Evolutionary conservation across 1,140 invertebrate genomes (phyloP).

Genomic region (Leptoteleia sp.): DNA sequence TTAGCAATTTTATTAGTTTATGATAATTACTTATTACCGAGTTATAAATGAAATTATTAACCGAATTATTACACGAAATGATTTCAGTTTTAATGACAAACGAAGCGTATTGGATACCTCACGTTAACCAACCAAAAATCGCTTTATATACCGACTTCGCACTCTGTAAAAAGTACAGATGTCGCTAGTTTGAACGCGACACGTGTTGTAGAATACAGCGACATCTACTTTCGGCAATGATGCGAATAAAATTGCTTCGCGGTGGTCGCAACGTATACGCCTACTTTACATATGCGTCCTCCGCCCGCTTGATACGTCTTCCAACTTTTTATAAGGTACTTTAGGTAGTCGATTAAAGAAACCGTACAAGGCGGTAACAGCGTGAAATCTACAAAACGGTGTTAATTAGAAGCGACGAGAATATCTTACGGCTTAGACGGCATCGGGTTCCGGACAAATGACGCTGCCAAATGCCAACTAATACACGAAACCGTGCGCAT

Average conservation of each 20-base stretch:
- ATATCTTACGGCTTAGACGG: slow-evolving; percentile 50
- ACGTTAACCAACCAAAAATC: no score
- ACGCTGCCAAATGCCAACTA: slow-evolving; percentile 31
- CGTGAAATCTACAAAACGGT: slow-evolving; percentile 69
- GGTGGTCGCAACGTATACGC: slow-evolving; percentile 22
- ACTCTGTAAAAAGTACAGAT: no score
- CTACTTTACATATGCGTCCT: slow-evolving; percentile 47
- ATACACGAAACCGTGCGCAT: slow-evolving; percentile 13
- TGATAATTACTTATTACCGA: no score
- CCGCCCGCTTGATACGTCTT: slow-evolving; percentile 56
- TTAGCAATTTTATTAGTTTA: no score
- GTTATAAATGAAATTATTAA: no score
- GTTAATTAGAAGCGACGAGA: slow-evolving; percentile 68
- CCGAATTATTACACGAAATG: no score
- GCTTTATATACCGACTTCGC: no score
- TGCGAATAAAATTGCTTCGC: slow-evolving; percentile 35
- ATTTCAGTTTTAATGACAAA: no score
- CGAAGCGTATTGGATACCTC: no score
- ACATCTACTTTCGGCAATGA: slow-evolving; percentile 10
- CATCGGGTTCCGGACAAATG: slow-evolving; percentile 50
- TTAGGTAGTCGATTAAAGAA: slow-evolving; percentile 67
- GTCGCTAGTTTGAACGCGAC: no score
- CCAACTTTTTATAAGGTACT: slow-evolving; percentile 65
- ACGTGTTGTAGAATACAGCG: background rate
- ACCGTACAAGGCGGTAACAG: slow-evolving; percentile 67